phyloP scores from a whole-genome alignment of 2,888 invertebrate species.

The Gryllus longicercus region DNA sequence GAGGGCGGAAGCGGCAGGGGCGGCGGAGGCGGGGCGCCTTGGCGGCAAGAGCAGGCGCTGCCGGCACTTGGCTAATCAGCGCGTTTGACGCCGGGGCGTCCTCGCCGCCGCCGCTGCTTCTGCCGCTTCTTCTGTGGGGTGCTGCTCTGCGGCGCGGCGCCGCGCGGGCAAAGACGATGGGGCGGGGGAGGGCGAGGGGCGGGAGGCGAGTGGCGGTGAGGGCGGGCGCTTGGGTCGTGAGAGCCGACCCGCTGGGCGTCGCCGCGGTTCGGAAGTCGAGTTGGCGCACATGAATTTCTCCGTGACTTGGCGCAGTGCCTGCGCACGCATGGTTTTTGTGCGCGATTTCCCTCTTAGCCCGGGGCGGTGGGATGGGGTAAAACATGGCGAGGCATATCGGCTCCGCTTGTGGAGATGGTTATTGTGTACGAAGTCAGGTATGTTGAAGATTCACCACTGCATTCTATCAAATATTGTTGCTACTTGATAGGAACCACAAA shows the following conservation, averaged over 20 bases:
- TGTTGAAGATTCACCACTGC: no score
- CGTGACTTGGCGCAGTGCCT: no score
- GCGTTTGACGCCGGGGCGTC: constrained; percentile 1
- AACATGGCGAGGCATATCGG: no score
- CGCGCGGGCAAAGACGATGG: not conserved
- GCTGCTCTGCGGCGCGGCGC: not conserved
- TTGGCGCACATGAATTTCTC: no score
- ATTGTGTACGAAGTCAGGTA: no score
- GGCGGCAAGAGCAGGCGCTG: not conserved
- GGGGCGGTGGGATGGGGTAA: no score
- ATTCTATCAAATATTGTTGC: no score
- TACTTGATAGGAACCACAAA: no score
- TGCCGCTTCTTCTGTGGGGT: no score
- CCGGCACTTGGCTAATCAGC: constrained; percentile 17
- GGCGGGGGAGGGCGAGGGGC: not conserved
- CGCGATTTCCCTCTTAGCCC: no score
- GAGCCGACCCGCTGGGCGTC: constrained; percentile 6
- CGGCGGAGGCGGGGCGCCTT: not conserved
- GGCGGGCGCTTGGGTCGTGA: not conserved
- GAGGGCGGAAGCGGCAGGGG: not conserved
- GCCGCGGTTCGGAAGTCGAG: not conserved
- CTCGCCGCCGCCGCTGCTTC: not conserved
- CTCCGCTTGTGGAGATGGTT: no score
- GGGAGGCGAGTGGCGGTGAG: not conserved
- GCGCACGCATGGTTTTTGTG: no score